Conservation (phyloP, 2,888 invertebrate species). For the Epistrophella euchroma region DNA sequence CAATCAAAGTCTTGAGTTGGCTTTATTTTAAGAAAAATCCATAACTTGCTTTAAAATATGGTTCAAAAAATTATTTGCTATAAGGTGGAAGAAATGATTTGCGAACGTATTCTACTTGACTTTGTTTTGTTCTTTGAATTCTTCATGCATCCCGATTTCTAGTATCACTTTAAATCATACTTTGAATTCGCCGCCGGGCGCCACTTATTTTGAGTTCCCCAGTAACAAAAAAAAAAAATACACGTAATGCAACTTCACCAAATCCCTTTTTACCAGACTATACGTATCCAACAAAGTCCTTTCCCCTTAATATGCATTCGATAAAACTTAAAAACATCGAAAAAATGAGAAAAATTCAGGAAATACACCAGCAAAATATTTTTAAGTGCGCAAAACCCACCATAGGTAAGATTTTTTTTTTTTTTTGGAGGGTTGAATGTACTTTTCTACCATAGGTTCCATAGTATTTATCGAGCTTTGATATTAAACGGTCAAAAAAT, state of each 20-base stretch:
- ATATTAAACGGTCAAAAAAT: slow-evolving; percentile 11
- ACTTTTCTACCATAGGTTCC: not conserved
- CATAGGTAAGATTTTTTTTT: not conserved
- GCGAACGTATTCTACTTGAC: not conserved
- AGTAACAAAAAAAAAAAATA: not conserved
- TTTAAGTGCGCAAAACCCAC: slow-evolving; percentile 30
- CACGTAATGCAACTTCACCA: not conserved
- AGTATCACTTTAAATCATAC: not conserved
- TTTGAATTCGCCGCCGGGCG: slow-evolving; percentile 12
- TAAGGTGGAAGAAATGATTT: not conserved
- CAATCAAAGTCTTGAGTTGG: too few relatives aligned
- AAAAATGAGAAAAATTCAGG: not conserved
- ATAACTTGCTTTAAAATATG: too few relatives aligned
- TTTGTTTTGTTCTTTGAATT: not conserved
- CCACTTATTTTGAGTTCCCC: not conserved
- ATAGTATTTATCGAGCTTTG: slow-evolving; percentile 20
- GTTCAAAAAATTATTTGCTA: not conserved
- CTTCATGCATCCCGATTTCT: not conserved
- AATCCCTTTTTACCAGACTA: slow-evolving; percentile 6
- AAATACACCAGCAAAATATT: not conserved
- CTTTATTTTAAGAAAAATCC: too few relatives aligned
- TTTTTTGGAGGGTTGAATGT: slow-evolving; percentile 12
- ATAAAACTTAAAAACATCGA: slow-evolving; percentile 11
- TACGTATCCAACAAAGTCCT: not conserved
- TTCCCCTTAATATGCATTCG: slow-evolving; percentile 14